Base-by-base conservation (phyloP, 2,888 invertebrate genomes). In the Amphipyra berbera region DNA sequence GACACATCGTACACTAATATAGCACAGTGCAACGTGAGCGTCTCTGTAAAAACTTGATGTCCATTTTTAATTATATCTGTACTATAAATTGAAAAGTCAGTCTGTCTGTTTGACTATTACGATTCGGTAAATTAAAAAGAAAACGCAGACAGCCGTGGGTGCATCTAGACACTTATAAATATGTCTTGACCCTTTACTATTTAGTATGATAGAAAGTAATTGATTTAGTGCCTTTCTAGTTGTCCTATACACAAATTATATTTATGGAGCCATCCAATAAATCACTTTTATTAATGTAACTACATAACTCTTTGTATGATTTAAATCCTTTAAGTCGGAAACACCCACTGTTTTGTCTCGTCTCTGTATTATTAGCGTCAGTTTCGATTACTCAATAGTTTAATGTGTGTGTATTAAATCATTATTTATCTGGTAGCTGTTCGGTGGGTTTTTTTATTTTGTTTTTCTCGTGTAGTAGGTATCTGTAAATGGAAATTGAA, bases 201-300 rank as follows among this genome's bases (percentile, higher is more conserved):
- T 15, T 12, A 1, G 7, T 8, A 48, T 0, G 10, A 15, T 1
- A 15, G 6, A 1, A 38, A 42, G 6, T 15, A 42, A 42, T 9
- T 12, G 12, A 5, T 14, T 6, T 3, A 27, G 0, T 40, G 9
- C 27, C 38, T 45, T 35, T 49, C 21, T 33, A 35, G 15, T 0
- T 6, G 15, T 52, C 6, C 37, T 44, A 44, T 47, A 49, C 30
- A 41, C n/a, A n/a, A n/a, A 45, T 4, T 52, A 60, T 38, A 41
- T 64, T 46, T 40, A 62, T 54, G 6, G 15, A 44, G 13, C 30
- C 6, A n/a, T 61, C 14, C 8, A 42, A 56, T 71, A 55, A 73
- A 73, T 74, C 55, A 42, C 33, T 52, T 55, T 27, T 47, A 61
- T 53, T 55, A 50, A 55, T 55, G 44, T 47, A 60, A 49, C 7